These are phyloP conservation scores for Tipula confusa DNA, from an alignment of 2,888 invertebrate genomes.

Conservation along the genomic window DNA sequence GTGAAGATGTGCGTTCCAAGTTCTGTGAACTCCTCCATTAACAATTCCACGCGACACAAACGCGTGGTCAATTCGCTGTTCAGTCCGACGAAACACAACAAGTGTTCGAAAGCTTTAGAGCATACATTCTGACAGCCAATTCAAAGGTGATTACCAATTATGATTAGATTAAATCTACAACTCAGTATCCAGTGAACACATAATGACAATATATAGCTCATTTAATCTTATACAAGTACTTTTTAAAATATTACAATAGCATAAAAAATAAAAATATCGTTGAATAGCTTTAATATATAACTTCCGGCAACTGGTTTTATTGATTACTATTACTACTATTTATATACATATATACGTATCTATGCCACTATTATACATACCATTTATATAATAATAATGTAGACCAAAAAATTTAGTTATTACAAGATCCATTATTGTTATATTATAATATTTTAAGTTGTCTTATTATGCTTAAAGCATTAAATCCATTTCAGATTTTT, in stretches of 20 bases:
- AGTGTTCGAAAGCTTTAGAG: no score
- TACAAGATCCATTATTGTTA: not conserved
- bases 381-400: not conserved
- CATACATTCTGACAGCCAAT: no score
- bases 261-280: not conserved
- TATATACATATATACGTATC: not conserved
- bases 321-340: not conserved
- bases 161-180: no score
- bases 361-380: not conserved
- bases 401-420: not conserved
- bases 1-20: no score
- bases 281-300: not conserved
- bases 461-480: not conserved
- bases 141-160: no score
- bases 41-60: no score
- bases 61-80: no score
- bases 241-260: no score
- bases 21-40: no score
- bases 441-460: not conserved
- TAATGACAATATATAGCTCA: not conserved
- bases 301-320: not conserved
- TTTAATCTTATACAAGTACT: not conserved
- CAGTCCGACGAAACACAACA: no score
- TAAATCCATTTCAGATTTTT: not conserved
- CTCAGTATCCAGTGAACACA: no score